phyloP scores from a whole-genome alignment of 1,140 invertebrate species.

The Euwallacea fornicatus region DNA sequence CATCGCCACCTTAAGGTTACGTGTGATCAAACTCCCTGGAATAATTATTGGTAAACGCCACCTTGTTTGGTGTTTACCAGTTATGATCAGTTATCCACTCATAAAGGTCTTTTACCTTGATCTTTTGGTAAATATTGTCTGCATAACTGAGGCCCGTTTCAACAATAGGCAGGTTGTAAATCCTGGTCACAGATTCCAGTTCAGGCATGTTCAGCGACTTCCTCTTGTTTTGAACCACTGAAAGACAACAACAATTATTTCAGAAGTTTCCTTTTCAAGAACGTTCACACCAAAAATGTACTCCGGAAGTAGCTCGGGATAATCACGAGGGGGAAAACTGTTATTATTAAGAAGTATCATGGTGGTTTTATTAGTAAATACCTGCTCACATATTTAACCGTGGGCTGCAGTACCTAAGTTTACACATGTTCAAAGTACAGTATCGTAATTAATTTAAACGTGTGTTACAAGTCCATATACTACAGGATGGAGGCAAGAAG shows the following conservation, averaged over 20 bases:
- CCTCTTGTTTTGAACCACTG: constrained; percentile 40
- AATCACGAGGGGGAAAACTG: constrained; percentile 4
- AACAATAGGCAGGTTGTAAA: constrained; percentile 70
- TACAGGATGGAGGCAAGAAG: not conserved
- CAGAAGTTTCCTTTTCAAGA: not conserved
- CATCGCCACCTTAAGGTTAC: no score
- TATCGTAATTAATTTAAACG: no score
- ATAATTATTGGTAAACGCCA: no score
- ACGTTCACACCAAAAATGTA: constrained; percentile 14
- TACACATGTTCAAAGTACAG: no score
- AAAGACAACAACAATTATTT: constrained; percentile 20
- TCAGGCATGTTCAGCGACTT: constrained; percentile 54
- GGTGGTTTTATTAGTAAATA: no score
- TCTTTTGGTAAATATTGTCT: constrained; percentile 67
- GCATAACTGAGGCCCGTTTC: constrained; percentile 70
- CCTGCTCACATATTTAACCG: no score
- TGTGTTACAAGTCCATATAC: no score
- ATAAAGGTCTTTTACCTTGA: constrained; percentile 59
- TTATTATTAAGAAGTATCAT: constrained; percentile 28
- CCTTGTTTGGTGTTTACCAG: no score
- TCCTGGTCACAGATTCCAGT: constrained; percentile 67
- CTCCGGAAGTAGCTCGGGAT: constrained; percentile 20
- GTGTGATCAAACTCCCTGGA: no score
- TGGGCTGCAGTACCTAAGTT: no score
- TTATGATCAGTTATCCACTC: no score